Percentiles rank a stretch among this genome's conserved stretches.
phyloP scores from a whole-genome alignment of 2,888 invertebrate genomes.

The Trypoxylon attenuatum region DNA sequence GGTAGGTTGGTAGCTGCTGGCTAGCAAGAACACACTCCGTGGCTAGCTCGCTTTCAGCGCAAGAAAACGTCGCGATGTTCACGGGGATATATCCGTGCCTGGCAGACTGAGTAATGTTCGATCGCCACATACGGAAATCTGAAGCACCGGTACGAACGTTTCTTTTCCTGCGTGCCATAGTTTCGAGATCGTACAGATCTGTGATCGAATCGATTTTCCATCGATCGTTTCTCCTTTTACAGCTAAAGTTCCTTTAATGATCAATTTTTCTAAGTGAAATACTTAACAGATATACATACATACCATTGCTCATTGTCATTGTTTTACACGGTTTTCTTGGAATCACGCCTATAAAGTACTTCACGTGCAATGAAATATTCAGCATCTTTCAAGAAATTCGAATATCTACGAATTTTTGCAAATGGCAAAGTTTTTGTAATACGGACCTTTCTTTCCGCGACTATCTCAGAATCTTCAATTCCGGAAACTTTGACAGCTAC shows the following conservation, averaged over 20 bases:
- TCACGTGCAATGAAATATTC: no score
- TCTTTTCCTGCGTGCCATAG: no score
- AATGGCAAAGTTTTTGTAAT: constrained; percentile 14
- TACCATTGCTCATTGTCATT: no score
- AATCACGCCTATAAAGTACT: no score
- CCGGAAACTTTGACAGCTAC: constrained; percentile 2
- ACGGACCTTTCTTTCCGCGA: constrained; percentile 26
- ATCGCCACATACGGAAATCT: constrained; percentile 49
- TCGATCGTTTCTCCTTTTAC: no score
- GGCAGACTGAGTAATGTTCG: constrained; percentile 33
- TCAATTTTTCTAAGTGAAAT: no score
- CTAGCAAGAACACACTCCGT: constrained; percentile 17
- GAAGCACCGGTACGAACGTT: constrained; percentile 15
- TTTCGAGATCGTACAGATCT: no score
- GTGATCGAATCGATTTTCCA: no score
- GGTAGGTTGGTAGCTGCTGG: constrained; percentile 31
- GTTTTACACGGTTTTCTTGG: no score
- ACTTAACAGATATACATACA: no score
- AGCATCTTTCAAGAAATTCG: no score
- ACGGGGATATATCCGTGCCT: constrained; percentile 29
- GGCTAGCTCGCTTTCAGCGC: constrained; percentile 17
- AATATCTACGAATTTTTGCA: constrained; percentile 20
- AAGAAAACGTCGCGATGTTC: constrained; percentile 44
- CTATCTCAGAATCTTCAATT: constrained; percentile 2
- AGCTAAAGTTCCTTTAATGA: no score